Evolutionary conservation across 2,888 invertebrate genomes (phyloP), one percentile per base, ranked within the genome.

Genomic region (Lepidochitona cinerea): DNA sequence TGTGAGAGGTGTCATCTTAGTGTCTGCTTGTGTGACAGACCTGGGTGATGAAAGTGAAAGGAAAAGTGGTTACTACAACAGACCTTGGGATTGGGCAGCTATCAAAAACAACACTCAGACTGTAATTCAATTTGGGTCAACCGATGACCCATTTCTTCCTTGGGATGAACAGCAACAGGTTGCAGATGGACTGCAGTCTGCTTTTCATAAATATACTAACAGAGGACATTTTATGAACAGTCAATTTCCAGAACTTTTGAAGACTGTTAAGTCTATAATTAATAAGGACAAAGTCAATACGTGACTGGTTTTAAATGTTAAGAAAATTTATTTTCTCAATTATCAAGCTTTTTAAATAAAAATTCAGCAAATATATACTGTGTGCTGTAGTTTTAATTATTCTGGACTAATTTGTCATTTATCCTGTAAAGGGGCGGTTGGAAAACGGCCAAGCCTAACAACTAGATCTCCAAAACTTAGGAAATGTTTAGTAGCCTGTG

Each of bases 91-190:
- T 26, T 87, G 88, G 88, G 78, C 80, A 14, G 77, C 75, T 32
- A 88, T 88, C 0, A 81, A 76, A 54, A 66, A 70, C 6, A 87
- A 89, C 69, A 67, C 80, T 7, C 72, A 79, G 4, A 83, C 84
- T 72, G 74, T 85, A 37, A 80, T 84, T 3, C 88, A 88, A 81
- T 88, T 87, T 78, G 88, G 87, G 0, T 88, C 88, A 5, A 84
- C 80, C 7, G 87, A 87, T 70, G 88, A 88, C 66, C 88, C 85
- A 0, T 87, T 87, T 73, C 81, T 89, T 59, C 82, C 86, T 0
- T 88, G 86, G 86, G 41, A 54, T 5, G 77, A 79, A 35, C 86
- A 86, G 68, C 74, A 83, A 54, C 73, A 83, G 32, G 87, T 87
- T 0, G 84, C 83, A 6, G 77, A 84, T 1, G 80, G 80, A 2